These are phyloP conservation scores for Eubasilissa splendida DNA, from an alignment of 2,888 invertebrate species.

Conservation along the genomic window DNA sequence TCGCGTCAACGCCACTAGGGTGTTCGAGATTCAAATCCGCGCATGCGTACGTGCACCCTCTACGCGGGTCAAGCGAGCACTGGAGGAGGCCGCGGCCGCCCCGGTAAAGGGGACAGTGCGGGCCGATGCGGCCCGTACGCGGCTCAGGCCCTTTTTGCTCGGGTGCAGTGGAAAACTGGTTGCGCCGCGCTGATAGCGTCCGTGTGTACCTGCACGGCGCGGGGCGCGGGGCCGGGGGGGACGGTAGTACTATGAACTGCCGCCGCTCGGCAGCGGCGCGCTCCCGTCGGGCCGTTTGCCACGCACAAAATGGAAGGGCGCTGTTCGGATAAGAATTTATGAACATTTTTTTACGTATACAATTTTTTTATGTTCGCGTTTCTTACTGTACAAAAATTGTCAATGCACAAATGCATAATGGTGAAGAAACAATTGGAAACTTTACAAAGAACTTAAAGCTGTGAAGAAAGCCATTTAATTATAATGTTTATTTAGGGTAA, in stretches of 20 bases:
- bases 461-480: no score
- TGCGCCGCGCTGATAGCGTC: no score
- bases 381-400: no score
- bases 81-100: constrained; percentile 26
- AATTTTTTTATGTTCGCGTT: no score
- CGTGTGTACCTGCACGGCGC: neutral
- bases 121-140: neutral
- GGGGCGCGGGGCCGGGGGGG: constrained; percentile 25
- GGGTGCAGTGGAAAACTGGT: no score
- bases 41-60: constrained; percentile 42
- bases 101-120: constrained; percentile 1
- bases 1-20: constrained; percentile 33
- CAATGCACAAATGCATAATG: no score
- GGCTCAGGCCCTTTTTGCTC: neutral
- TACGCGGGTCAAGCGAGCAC: constrained; percentile 31
- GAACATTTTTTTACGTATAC: no score
- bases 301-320: constrained; percentile 23
- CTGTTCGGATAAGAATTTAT: no score
- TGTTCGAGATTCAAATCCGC: constrained; percentile 25
- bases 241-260: constrained; percentile 52
- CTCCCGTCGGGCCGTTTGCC: constrained; percentile 51
- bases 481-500: no score
- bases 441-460: no score
- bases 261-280: constrained; percentile 54
- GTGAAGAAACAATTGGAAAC: no score